Percentiles rank a stretch among this genome's conserved stretches.
phyloP scores from a whole-genome alignment of 92 coral and sea anemone species.

The Meandrina meandrites region DNA sequence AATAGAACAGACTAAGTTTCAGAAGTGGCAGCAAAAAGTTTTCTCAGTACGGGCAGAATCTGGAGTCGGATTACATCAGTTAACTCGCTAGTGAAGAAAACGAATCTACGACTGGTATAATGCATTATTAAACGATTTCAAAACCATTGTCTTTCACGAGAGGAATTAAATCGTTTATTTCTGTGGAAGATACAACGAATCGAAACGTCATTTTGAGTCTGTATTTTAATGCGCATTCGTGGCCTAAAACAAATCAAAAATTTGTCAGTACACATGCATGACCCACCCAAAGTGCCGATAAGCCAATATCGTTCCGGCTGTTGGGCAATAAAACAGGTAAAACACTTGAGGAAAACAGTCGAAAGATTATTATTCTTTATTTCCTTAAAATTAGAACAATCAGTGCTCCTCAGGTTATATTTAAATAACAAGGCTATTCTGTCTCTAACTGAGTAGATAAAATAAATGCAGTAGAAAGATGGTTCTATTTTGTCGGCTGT shows the following conservation, averaged over 20 bases:
- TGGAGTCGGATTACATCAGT: conserved; percentile 42
- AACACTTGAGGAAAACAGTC: not conserved
- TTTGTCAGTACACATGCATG: not conserved
- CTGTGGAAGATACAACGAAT: not conserved
- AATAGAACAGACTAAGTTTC: not conserved
- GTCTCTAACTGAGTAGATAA: no score
- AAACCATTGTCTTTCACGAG: not conserved
- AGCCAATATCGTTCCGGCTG: not conserved
- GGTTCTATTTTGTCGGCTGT: not conserved
- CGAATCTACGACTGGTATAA: conserved; percentile 35
- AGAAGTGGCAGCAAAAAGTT: not conserved
- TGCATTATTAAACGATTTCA: conserved; percentile 28
- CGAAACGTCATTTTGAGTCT: not conserved
- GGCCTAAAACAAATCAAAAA: not conserved
- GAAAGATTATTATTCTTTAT: not conserved
- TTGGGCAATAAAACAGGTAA: not conserved
- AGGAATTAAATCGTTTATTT: not conserved
- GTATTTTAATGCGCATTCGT: not conserved
- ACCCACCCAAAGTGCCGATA: not conserved
- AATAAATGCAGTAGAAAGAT: not conserved
- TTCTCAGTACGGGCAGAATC: not conserved
- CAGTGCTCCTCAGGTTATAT: not conserved
- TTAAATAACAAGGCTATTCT: not conserved
- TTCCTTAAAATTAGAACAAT: not conserved
- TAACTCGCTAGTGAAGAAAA: not conserved